Evolutionary conservation across 2,113 vertebrate species (phyloP).

Genomic region (Pardalotus punctatus): DNA sequence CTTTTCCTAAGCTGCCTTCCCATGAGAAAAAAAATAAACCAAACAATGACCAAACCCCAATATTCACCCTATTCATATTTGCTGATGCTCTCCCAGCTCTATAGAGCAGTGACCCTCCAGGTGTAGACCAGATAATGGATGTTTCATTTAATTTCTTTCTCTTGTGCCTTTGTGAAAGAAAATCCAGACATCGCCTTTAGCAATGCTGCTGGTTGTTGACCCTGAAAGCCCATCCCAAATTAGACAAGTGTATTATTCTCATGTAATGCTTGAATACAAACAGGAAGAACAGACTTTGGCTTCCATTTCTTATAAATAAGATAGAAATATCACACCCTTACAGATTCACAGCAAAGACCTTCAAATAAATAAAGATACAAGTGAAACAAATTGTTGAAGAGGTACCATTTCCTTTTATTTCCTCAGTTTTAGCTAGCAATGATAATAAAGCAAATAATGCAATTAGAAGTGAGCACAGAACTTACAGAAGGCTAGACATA

Average conservation of each 20-base stretch:
- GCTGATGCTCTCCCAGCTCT: not conserved
- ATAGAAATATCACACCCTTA: not conserved
- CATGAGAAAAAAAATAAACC: not conserved
- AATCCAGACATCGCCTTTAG: not conserved
- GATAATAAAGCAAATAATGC: not conserved
- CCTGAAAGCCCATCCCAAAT: not conserved
- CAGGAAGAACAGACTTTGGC: not conserved
- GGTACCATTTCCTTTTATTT: not conserved
- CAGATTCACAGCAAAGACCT: not conserved
- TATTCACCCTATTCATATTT: not conserved
- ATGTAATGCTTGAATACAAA: not conserved
- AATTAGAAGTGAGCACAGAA: not conserved
- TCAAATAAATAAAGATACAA: not conserved
- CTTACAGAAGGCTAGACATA: not conserved
- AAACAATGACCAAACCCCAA: not conserved
- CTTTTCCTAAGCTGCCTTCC: not conserved
- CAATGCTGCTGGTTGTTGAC: not conserved
- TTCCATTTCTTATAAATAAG: not conserved
- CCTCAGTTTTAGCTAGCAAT: not conserved
- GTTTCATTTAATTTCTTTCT: slow-evolving; percentile 13
- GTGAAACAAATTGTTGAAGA: not conserved
- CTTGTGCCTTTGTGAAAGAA: not conserved
- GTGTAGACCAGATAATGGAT: slow-evolving; percentile 30
- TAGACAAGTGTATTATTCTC: not conserved
- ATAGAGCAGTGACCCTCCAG: not conserved